Evolutionary conservation across 2,888 invertebrate species (phyloP).

Genomic region (Acronicta aceris): DNA sequence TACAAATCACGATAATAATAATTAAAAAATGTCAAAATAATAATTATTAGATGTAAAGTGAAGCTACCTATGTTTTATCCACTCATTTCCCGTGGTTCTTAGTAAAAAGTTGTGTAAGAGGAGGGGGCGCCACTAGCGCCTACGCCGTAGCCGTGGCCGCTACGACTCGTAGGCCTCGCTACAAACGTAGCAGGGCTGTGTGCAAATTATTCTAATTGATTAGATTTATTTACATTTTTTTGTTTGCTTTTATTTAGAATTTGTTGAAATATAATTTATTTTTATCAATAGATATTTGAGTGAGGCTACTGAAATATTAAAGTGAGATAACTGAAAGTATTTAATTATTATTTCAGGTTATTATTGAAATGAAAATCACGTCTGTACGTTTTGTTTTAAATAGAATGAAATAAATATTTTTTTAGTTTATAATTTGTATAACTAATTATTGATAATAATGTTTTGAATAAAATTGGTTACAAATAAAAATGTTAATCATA

Average conservation of each 20-base stretch:
- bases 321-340: no score
- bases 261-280: not conserved
- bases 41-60: conserved; percentile 66
- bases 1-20: conserved; percentile 29
- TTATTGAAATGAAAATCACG: no score
- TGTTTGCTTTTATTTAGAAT: conserved; percentile 7
- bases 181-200: conserved; percentile 67
- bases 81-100: conserved; percentile 88
- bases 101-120: conserved; percentile 87
- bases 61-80: conserved; percentile 88
- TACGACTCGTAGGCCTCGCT: conserved; percentile 70
- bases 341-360: no score
- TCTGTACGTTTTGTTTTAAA: no score
- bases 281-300: not conserved
- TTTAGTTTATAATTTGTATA: no score
- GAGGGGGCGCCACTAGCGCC: conserved; percentile 72
- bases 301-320: no score
- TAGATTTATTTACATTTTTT: conserved; percentile 48
- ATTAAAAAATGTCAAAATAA: conserved; percentile 23
- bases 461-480: no score
- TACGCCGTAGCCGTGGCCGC: conserved; percentile 73
- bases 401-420: no score
- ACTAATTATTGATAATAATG: no score
- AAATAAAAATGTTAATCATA: not conserved
- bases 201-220: conserved; percentile 55